phyloP scores from a whole-genome alignment of 35 echinoderm and acorn worm genomes.

The Antedon bifida region DNA sequence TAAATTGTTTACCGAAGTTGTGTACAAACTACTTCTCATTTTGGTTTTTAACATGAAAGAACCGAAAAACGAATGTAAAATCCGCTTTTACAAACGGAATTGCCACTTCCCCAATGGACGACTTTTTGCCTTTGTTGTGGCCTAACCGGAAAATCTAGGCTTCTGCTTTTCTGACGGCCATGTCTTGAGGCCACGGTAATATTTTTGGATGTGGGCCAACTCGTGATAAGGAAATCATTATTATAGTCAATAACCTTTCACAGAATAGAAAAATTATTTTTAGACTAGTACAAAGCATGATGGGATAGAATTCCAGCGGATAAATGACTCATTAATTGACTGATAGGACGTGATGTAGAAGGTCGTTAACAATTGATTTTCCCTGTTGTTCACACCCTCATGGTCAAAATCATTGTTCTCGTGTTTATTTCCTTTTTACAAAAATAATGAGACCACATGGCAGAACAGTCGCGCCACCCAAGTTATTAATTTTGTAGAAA shows the following conservation, averaged over 20 bases:
- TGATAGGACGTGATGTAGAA: not conserved
- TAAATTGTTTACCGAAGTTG: not conserved
- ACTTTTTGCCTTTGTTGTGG: not conserved
- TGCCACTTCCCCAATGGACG: not conserved
- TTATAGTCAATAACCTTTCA: not conserved
- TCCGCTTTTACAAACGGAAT: not conserved
- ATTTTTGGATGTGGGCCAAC: not conserved
- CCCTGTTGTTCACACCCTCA: not conserved
- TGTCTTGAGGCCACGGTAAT: not conserved
- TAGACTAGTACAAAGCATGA: not conserved
- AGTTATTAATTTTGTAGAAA: too few species aligned
- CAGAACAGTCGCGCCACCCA: too few species aligned
- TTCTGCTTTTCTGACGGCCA: not conserved
- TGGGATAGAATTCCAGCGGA: not conserved
- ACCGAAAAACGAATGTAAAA: too few species aligned
- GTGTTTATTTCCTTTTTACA: not conserved
- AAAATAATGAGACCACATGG: too few species aligned
- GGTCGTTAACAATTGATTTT: not conserved
- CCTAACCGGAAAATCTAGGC: not conserved
- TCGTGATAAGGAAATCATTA: not conserved
- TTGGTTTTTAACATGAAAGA: not conserved
- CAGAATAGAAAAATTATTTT: not conserved
- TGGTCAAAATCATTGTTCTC: not conserved
- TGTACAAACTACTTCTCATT: not conserved
- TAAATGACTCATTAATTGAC: not conserved